Evolutionary conservation across 2,888 invertebrate species (phyloP), one percentile per base, ranked within the genome.

Genomic region (Gnatocerus cornutus): DNA sequence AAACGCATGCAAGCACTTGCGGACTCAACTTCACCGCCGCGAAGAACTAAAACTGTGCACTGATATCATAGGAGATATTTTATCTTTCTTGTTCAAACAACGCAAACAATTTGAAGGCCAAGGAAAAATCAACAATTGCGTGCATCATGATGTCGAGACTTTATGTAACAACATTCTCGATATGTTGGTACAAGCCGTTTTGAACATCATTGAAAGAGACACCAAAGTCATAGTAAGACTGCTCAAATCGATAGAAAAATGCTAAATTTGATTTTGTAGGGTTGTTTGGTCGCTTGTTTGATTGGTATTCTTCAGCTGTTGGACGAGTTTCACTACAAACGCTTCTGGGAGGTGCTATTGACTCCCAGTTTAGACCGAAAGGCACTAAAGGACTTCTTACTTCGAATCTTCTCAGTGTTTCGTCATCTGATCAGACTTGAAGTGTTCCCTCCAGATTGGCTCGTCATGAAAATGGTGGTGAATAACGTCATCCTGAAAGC

Each of bases 361-460:
- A 90, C 90, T 8, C 87, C 88, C 12, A 88, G 87, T 8, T 87
- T 89, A 71, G 95, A 96, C 78, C 87, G 92, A 8, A 93, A 94
- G 77, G 92, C 93, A 0, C 84, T 96, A 0, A 95, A 96, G 82
- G 95, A 96, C 78, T 95, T 97, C 82, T 87, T 98, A 0, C 90
- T 94, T 80, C 87, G 93, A 71, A 93, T 95, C 0, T 92, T 97
- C 80, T 85, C 93, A 5, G 92, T 95, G 0, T 92, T 96, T 78
- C 87, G 91, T 48, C 92, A 94, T 83, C 88, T 96, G 29, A 92
- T 96, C 16, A 91, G 91, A 71, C 90, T 92, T 76, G 92, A 93
- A 76, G 91, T 93, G 0, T 97, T 95, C 78, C 94, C 96, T 0
- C 88, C 90, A 0, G 97, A 97, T 82, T 98, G 98, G 98, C 88